Evolutionary conservation across 2,888 invertebrate species (phyloP).

Genomic region (Agonopterix heracliana): DNA sequence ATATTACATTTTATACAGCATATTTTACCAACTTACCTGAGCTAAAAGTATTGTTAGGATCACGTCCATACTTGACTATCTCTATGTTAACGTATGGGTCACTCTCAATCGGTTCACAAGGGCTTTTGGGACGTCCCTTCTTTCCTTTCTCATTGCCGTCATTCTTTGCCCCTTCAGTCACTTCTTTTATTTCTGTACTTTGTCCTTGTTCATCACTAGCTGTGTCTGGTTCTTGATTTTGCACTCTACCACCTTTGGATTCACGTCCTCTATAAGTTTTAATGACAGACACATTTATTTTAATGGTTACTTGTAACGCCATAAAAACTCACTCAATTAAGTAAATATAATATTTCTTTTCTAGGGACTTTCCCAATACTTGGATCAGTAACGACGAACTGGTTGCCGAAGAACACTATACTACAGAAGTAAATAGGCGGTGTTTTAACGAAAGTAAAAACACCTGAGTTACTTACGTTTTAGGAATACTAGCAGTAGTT

Average conservation of each 20-base stretch:
- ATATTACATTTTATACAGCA: too few species aligned
- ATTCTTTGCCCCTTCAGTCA: conserved; percentile 26
- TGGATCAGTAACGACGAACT: not conserved
- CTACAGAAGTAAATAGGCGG: not conserved
- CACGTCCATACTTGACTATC: conserved; percentile 82
- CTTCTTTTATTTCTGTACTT: conserved; percentile 30
- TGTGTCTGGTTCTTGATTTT: conserved; percentile 24
- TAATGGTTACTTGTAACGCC: not conserved
- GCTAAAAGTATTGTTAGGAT: conserved; percentile 83
- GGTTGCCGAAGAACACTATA: not conserved
- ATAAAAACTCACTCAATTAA: too few species aligned
- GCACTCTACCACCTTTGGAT: conserved; percentile 56
- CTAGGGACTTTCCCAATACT: too few species aligned
- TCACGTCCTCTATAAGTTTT: conserved; percentile 51
- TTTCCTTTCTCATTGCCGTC: conserved; percentile 52
- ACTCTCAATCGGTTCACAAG: conserved; percentile 80
- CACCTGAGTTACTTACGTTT: conserved; percentile 52
- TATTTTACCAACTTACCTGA: conserved; percentile 63
- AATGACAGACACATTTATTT: not conserved
- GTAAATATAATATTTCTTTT: too few species aligned
- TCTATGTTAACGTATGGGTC: conserved; percentile 82
- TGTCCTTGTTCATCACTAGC: conserved; percentile 30
- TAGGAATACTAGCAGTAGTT: conserved; percentile 67
- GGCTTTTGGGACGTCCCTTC: conserved; percentile 74
- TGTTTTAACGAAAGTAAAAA: not conserved